Base-by-base conservation (phyloP, 2,113 vertebrate genomes). In the Plotosus lineatus region DNA sequence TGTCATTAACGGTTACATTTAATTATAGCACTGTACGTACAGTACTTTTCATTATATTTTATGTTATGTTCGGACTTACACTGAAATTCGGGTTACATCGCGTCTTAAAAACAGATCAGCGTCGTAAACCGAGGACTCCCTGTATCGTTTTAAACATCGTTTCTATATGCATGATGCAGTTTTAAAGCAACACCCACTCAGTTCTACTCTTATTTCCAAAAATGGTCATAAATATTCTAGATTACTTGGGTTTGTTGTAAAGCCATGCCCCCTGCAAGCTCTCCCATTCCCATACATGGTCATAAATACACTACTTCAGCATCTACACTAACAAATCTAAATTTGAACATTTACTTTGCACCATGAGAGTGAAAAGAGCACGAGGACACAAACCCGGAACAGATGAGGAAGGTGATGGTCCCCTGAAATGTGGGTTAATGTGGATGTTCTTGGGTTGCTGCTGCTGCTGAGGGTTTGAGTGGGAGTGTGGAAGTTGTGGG, bases 381-480 rank as follows among this genome's bases (percentile, higher is more conserved):
- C n/a, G 21, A 44, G 23, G 21, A 26, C 3, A 1, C 88, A 21
- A 87, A 98, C 98, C 97, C 96, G 97, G 97, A 1, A 95, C 95
- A 28, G 97, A 93, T 0, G 96, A 92, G 75, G 96, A 93, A 23
- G 95, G 90, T 0, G 95, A 89, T 0, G 95, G 94, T 48, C 98
- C 98, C 92, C 97, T 95, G 92, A 99, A 99, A 93, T 99, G 98
- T 0, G 98, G 98, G 83, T 99, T 99, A 87, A 99, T 99, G 89
- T 99, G 97, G 80, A 99, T 99, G 87, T 98, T 98, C 92, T 98
- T 99, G 75, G 97, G 94, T 85, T 97, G 95, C 56, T 94, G 80
- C 56, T 91, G 90, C 31, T 90, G 90, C 53, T 91, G 60, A 23
- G 53, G 31, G 79, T 71, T 73, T n/a, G 40, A 23, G 26, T 77